Evolutionary conservation across 1,140 invertebrate species (phyloP).

Genomic region (Drosophila neocordata): DNA sequence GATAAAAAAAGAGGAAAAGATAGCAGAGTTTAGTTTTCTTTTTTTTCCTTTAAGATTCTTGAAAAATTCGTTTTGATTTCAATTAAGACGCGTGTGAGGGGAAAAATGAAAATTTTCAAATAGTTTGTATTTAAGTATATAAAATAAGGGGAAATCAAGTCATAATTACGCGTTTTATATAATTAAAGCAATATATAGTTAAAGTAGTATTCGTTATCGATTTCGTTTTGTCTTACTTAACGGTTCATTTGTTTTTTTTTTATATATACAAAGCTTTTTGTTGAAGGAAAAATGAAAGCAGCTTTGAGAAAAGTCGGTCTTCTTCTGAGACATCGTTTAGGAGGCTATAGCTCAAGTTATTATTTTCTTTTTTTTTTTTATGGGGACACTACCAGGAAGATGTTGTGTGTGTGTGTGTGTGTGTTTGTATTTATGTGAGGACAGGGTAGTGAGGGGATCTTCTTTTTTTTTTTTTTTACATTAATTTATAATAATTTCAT

Average conservation of each 20-base stretch:
- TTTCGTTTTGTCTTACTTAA: slow-evolving; percentile 2
- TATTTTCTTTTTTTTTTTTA: not conserved
- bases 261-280: slow-evolving; percentile 69
- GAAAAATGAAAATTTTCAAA: slow-evolving; percentile 13
- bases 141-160: not conserved
- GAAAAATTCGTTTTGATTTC: slow-evolving; percentile 9
- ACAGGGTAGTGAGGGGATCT: slow-evolving; percentile 17
- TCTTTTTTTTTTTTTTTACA: slow-evolving; percentile 72
- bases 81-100: not conserved
- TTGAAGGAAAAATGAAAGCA: slow-evolving; percentile 47
- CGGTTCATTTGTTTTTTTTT: slow-evolving; percentile 19
- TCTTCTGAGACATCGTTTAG: slow-evolving; percentile 14
- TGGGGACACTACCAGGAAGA: not conserved
- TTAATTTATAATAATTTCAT: slow-evolving; percentile 30
- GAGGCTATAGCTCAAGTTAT: slow-evolving; percentile 24
- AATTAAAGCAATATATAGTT: slow-evolving; percentile 44
- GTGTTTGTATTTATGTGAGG: not conserved
- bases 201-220: slow-evolving; percentile 34
- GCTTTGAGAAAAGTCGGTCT: slow-evolving; percentile 20
- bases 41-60: not conserved
- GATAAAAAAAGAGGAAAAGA: not conserved
- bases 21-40: slow-evolving; percentile 5
- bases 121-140: too few relatives aligned
- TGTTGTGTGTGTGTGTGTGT: slow-evolving; percentile 7
- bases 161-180: slow-evolving; percentile 21